phyloP scores from a whole-genome alignment of 2,797 vertebrate species.

The Acanthis flammea region DNA sequence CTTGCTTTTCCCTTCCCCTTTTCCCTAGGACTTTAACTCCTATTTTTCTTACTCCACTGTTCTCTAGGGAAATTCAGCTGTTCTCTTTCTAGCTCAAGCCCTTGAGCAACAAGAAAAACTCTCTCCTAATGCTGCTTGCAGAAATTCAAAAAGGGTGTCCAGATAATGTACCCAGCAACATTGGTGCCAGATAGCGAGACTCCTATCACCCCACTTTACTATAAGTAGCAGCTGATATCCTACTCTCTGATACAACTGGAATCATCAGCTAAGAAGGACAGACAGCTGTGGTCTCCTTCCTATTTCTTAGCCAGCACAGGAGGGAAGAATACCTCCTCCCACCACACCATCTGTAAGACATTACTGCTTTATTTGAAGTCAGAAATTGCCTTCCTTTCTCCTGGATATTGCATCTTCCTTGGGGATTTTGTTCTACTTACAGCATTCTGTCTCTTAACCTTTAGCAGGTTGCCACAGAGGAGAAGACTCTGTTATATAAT shows the following conservation, averaged over 20 bases:
- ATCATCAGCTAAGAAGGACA: background rate
- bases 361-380: background rate
- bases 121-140: background rate
- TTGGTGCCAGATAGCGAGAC: background rate
- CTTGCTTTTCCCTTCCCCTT: background rate
- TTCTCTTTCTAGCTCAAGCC: background rate
- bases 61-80: background rate
- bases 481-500: background rate
- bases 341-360: background rate
- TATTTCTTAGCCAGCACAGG: background rate
- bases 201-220: background rate
- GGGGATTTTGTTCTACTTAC: background rate
- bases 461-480: conserved; percentile 8
- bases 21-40: background rate
- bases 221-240: background rate
- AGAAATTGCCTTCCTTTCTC: background rate
- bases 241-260: background rate
- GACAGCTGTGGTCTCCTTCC: background rate
- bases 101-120: background rate
- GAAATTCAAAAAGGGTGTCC: background rate
- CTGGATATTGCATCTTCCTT: background rate
- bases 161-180: background rate
- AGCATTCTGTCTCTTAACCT: conserved; percentile 4
- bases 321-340: background rate
- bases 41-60: background rate